Evolutionary conservation across 37 sponge, comb jelly and placozoan species (phyloP).

Genomic region (Crambe crambe): DNA sequence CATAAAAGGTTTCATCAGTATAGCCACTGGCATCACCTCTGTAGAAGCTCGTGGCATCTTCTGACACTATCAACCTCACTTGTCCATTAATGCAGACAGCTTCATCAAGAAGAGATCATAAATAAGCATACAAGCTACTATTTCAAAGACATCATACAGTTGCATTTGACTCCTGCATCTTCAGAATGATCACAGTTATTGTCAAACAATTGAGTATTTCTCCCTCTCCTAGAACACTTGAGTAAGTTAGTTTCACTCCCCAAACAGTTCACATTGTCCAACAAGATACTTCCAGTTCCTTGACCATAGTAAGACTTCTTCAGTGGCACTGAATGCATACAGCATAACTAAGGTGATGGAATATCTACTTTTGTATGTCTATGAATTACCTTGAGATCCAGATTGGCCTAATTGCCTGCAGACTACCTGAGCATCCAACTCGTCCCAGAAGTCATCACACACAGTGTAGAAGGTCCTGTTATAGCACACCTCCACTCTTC

Average conservation of each 20-base stretch:
- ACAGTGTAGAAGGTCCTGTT: slow-evolving; percentile 22
- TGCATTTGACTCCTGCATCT: slow-evolving; percentile 43
- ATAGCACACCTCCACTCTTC: slow-evolving; percentile 38
- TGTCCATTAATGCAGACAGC: slow-evolving; percentile 24
- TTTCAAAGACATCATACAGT: too few relatives aligned
- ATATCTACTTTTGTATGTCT: neutral
- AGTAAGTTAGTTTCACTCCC: slow-evolving; percentile 22
- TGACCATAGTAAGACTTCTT: slow-evolving; percentile 25
- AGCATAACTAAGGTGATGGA: neutral
- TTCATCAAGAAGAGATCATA: too few relatives aligned
- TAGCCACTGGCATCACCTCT: slow-evolving; percentile 3
- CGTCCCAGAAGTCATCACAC: slow-evolving; percentile 47
- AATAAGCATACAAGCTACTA: too few relatives aligned
- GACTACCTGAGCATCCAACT: slow-evolving; percentile 38
- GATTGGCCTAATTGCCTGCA: slow-evolving; percentile 20
- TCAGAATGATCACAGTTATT: slow-evolving; percentile 37
- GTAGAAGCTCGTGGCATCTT: slow-evolving; percentile 18
- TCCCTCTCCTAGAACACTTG: slow-evolving; percentile 4
- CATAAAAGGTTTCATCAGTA: slow-evolving; percentile 26
- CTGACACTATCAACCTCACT: slow-evolving; percentile 18
- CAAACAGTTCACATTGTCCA: slow-evolving; percentile 22
- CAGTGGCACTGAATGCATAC: neutral
- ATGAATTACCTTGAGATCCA: neutral
- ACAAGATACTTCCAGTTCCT: slow-evolving; percentile 31
- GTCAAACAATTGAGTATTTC: neutral